Percentiles rank a stretch among this genome's conserved stretches.
phyloP scores from a whole-genome alignment of 2,113 vertebrate species.

The Pluvialis apricaria region DNA sequence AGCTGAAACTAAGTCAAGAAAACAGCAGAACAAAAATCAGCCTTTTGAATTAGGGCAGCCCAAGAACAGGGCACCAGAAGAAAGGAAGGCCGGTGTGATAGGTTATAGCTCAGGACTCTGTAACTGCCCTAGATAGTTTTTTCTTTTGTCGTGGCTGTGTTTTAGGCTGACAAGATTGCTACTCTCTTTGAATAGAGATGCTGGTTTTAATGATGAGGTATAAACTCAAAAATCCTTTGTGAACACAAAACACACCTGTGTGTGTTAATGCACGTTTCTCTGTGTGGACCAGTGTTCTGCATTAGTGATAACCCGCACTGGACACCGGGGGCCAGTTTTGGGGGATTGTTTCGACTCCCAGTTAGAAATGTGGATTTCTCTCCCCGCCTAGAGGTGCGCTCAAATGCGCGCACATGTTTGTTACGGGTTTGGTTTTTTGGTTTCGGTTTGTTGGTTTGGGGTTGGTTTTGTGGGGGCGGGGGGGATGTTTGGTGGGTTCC shows the following conservation, averaged over 20 bases:
- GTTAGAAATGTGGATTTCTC: neutral
- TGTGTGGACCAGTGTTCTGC: neutral
- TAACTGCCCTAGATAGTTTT: neutral
- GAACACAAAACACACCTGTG: neutral
- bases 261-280: neutral
- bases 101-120: neutral
- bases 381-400: neutral
- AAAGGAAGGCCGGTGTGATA: neutral
- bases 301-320: fast-evolving
- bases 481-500: no score
- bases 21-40: neutral
- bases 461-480: no score
- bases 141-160: neutral
- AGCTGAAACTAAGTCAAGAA: neutral
- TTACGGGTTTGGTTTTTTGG: no score
- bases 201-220: neutral
- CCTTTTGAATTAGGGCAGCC: neutral
- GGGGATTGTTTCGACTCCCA: neutral
- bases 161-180: neutral
- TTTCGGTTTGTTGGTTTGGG: neutral
- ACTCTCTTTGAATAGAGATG: neutral
- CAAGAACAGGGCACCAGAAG: neutral
- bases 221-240: neutral
- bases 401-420: fast-evolving
- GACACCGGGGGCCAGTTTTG: neutral